A percentile compares a stretch with the other conserved stretches of the same genome.
phyloP scores from a whole-genome alignment of 2,113 vertebrate species.

The Mirza zaza region DNA sequence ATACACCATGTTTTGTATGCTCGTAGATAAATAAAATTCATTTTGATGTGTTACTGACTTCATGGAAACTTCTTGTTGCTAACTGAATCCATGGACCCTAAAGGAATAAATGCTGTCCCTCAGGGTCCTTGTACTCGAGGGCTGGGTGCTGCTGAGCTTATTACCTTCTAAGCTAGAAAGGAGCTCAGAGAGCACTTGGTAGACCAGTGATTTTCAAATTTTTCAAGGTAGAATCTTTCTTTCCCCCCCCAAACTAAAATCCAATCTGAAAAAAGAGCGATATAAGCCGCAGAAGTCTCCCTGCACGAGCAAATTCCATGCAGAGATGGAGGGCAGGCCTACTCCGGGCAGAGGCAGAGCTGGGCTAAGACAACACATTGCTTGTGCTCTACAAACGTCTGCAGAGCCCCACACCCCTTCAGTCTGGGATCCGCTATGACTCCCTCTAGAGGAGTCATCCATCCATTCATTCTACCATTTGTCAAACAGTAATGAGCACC shows the following conservation, averaged over 20 bases:
- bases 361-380: not conserved
- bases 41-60: not conserved
- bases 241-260: not conserved
- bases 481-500: no score
- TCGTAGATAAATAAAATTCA: not conserved
- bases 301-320: not conserved
- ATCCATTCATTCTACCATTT: not conserved
- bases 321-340: accelerated
- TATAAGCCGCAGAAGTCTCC: not conserved
- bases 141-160: not conserved
- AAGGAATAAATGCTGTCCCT: not conserved
- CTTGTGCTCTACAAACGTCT: not conserved
- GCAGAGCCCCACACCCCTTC: not conserved
- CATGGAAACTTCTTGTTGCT: not conserved
- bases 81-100: not conserved
- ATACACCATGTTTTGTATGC: not conserved
- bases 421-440: accelerated
- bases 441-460: not conserved
- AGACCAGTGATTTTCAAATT: not conserved
- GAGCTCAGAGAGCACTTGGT: not conserved
- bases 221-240: not conserved
- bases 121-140: not conserved
- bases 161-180: not conserved
- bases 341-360: not conserved
- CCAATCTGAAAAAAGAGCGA: not conserved